A percentile compares a stretch with the other conserved stretches of the same genome.
These are phyloP conservation scores for Philopedon plagiatum DNA, from an alignment of 2,888 invertebrate species.

Conservation along the genomic window DNA sequence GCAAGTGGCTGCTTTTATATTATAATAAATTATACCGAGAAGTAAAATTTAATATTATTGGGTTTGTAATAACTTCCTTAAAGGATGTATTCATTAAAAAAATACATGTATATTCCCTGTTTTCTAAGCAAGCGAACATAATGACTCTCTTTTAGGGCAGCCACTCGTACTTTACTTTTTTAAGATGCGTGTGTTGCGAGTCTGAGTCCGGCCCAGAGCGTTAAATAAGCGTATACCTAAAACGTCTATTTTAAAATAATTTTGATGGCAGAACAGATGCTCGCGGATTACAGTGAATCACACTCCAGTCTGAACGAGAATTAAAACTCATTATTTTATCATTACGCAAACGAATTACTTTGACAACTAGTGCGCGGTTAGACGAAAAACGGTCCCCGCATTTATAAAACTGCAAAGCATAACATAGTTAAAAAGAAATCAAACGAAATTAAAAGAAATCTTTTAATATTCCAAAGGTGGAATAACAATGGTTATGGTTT, in stretches of 20 bases:
- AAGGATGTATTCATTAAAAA: too few species aligned
- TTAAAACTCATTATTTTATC: constrained; percentile 48
- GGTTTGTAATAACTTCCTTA: too few species aligned
- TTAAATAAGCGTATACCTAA: constrained; percentile 27
- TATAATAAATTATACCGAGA: too few species aligned
- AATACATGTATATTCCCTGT: too few species aligned
- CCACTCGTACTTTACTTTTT: too few species aligned
- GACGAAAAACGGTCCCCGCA: background rate
- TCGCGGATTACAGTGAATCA: constrained; percentile 31
- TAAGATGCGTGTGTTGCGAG: background rate
- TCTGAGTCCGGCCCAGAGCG: constrained; percentile 14
- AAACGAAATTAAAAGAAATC: too few species aligned
- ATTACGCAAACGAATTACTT: constrained; percentile 37
- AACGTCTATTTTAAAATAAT: constrained; percentile 40
- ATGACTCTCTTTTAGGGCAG: too few species aligned
- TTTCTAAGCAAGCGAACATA: too few species aligned
- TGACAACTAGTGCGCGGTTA: constrained; percentile 10
- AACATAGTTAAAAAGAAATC: background rate
- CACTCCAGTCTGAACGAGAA: constrained; percentile 22
- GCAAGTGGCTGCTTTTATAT: too few species aligned
- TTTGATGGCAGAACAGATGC: constrained; percentile 44
- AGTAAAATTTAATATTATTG: too few species aligned
- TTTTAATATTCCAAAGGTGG: too few species aligned
- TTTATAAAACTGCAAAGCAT: background rate
- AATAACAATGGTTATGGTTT: background rate